Evolutionary conservation across 2,113 vertebrate genomes (phyloP).

Genomic region (Burhinus bistriatus): DNA sequence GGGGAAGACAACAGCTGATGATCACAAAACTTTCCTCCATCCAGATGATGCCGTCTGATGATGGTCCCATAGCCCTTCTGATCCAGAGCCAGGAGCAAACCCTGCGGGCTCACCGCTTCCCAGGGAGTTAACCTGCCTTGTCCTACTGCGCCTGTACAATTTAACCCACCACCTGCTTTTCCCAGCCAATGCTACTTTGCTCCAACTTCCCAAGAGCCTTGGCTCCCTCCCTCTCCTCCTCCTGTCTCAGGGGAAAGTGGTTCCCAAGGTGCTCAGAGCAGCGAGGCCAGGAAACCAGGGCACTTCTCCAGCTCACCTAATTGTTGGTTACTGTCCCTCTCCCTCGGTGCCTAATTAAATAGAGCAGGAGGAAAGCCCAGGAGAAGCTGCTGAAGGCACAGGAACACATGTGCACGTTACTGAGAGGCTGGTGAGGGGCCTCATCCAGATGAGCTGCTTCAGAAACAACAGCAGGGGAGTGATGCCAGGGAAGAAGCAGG

Average conservation of each 20-base stretch:
- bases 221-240: background rate
- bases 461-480: background rate
- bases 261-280: background rate
- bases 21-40: background rate
- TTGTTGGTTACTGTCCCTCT: constrained; percentile 51
- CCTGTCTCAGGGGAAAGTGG: background rate
- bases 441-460: background rate
- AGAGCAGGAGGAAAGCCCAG: constrained; percentile 52
- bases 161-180: background rate
- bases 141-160: background rate
- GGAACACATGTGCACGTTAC: background rate
- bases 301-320: constrained; percentile 48
- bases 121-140: background rate
- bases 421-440: background rate
- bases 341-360: constrained; percentile 47
- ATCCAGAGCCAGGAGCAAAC: background rate
- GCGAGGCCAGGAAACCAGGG: constrained; percentile 37
- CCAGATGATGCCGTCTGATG: background rate
- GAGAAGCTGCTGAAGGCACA: constrained; percentile 39
- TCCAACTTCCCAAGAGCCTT: background rate
- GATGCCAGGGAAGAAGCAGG: background rate
- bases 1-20: accelerated
- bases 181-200: background rate
- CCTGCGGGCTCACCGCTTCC: background rate
- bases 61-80: background rate